Percentiles rank a stretch among this genome's conserved stretches.
These are phyloP conservation scores for Trisateles emortualis DNA, from an alignment of 2,888 invertebrate species.

Conservation along the genomic window DNA sequence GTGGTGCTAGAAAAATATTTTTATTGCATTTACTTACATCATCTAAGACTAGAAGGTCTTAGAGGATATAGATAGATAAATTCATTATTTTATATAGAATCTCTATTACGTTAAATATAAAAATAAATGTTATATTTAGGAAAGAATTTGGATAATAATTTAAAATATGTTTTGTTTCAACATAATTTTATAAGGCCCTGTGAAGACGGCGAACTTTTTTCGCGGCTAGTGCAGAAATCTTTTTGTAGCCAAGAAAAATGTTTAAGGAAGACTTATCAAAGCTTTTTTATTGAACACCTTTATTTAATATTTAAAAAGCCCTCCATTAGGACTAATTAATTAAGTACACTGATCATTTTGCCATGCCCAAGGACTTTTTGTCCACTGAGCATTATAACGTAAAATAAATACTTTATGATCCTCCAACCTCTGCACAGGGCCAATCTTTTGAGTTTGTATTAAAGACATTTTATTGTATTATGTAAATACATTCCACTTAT, in stretches of 20 bases:
- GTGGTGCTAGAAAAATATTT: conserved; percentile 62
- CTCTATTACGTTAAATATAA: conserved; percentile 1
- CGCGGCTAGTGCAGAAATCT: too few relatives aligned
- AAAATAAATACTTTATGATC: too few relatives aligned
- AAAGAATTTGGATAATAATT: not conserved
- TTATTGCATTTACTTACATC: conserved; percentile 18
- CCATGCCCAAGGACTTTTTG: too few relatives aligned
- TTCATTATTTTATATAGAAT: conserved; percentile 6
- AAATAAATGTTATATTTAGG: not conserved
- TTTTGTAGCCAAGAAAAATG: too few relatives aligned
- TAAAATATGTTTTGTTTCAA: not conserved
- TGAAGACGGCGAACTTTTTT: not conserved
- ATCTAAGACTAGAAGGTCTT: not conserved
- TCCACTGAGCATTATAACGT: too few relatives aligned
- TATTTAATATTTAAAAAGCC: too few relatives aligned
- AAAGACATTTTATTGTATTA: conserved; percentile 3
- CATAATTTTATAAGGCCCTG: too few relatives aligned
- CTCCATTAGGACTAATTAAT: too few relatives aligned
- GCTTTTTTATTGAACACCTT: too few relatives aligned
- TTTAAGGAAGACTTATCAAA: too few relatives aligned
- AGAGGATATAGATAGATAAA: conserved; percentile 5
- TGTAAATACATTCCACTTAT: conserved; percentile 46
- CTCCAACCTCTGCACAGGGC: not conserved
- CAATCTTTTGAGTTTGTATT: not conserved
- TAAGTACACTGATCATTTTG: too few relatives aligned